Evolutionary conservation across 2,797 vertebrate species (phyloP).

Genomic region (Danio kyathit): DNA sequence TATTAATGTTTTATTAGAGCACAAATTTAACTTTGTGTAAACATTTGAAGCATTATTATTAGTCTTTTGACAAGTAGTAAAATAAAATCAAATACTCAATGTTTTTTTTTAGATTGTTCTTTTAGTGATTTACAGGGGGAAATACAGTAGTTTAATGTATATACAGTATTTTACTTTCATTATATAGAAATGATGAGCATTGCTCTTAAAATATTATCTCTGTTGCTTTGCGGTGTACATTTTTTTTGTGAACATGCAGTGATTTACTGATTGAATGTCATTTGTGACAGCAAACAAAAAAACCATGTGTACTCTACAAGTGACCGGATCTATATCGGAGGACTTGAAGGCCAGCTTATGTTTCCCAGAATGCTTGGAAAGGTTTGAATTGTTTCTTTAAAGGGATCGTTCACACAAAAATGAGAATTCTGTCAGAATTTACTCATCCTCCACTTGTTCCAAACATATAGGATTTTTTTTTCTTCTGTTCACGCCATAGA

Average conservation of each 20-base stretch:
- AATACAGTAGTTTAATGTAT: too few relatives aligned
- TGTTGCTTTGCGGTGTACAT: too few relatives aligned
- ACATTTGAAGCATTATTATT: too few relatives aligned
- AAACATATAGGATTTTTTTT: too few relatives aligned
- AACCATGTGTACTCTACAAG: slow-evolving; percentile 66
- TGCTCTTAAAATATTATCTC: background rate
- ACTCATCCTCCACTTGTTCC: too few relatives aligned
- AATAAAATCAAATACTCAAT: background rate
- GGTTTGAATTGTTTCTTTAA: slow-evolving; percentile 62
- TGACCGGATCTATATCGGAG: slow-evolving; percentile 67
- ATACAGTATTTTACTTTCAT: background rate
- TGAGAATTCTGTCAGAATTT: too few relatives aligned
- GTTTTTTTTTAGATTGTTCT: background rate
- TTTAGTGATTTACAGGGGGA: background rate
- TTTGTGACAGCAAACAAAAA: slow-evolving; percentile 68
- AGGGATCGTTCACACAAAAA: too few relatives aligned
- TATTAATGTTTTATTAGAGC: too few relatives aligned
- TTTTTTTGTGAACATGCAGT: background rate
- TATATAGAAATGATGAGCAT: background rate
- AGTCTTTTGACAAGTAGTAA: too few relatives aligned
- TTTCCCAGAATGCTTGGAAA: slow-evolving; percentile 66
- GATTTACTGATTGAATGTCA: background rate
- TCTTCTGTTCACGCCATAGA: too few relatives aligned
- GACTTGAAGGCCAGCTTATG: slow-evolving; percentile 60
- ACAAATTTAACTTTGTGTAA: too few relatives aligned